Conservation (phyloP, 2,113 vertebrate species). For the Crotalus helleri region DNA sequence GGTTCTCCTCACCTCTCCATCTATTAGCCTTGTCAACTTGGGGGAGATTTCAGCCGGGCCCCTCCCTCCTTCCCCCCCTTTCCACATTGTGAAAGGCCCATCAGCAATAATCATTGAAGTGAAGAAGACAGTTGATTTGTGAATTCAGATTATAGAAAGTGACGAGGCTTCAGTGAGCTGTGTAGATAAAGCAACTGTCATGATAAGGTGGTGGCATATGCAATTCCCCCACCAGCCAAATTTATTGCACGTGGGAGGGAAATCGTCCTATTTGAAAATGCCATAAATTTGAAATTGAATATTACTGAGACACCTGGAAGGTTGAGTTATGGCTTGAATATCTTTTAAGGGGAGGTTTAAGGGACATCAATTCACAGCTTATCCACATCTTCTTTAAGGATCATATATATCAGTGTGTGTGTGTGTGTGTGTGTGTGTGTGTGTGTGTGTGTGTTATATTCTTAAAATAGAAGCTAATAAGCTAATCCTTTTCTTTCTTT, state of each 20-base stretch:
- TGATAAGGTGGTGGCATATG: conserved; percentile 79
- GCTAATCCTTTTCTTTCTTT: conserved; percentile 56
- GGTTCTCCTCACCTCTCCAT: conserved; percentile 76
- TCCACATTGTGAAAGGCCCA: conserved; percentile 76
- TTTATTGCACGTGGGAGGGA: conserved; percentile 90
- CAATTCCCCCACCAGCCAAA: conserved; percentile 82
- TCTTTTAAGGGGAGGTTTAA: conserved; percentile 81
- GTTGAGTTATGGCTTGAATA: conserved; percentile 88
- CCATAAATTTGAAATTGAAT: conserved; percentile 89
- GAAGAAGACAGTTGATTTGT: conserved; percentile 89
- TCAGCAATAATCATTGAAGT: conserved; percentile 82
- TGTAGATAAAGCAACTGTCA: conserved; percentile 85
- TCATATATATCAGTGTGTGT: conserved; percentile 53
- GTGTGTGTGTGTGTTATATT: background rate
- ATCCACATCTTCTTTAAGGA: conserved; percentile 63
- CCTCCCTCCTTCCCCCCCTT: too few species aligned
- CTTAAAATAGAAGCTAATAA: conserved; percentile 51
- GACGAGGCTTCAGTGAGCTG: conserved; percentile 80
- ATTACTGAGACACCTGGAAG: conserved; percentile 86
- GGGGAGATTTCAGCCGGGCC: conserved; percentile 52
- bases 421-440: background rate
- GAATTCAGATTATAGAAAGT: conserved; percentile 90
- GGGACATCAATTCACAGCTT: conserved; percentile 67
- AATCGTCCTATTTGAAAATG: conserved; percentile 95
- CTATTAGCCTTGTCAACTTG: conserved; percentile 83